phyloP scores from a whole-genome alignment of 2,888 invertebrate species.

The Drepanosiphum platanoidis region DNA sequence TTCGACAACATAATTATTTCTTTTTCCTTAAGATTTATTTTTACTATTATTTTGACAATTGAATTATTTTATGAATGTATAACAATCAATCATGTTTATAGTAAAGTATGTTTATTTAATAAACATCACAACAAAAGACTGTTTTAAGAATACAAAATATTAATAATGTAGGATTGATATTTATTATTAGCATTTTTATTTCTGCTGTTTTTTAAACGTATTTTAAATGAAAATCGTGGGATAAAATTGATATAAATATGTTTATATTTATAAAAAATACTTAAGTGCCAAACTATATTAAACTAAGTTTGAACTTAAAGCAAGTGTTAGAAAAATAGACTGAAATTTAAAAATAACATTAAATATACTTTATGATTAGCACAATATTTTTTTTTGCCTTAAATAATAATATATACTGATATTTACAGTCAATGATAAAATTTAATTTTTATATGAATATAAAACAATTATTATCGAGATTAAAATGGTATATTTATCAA shows the following conservation, averaged over 20 bases:
- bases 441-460: background rate
- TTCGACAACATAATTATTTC: background rate
- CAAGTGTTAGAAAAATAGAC: background rate
- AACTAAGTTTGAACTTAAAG: background rate
- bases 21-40: background rate
- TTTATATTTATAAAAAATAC: background rate
- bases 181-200: background rate
- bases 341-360: background rate
- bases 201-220: background rate
- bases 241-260: background rate
- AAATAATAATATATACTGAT: too few species aligned
- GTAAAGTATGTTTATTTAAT: background rate
- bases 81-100: background rate
- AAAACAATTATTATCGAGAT: too few species aligned
- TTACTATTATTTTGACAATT: background rate
- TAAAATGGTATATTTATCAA: too few species aligned
- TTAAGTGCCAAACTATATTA: background rate
- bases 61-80: background rate
- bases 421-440: background rate
- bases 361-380: background rate
- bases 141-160: background rate
- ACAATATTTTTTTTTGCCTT: background rate
- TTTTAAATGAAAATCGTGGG: background rate
- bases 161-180: background rate
- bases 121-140: conserved; percentile 12